phyloP scores from a whole-genome alignment of 2,113 vertebrate species.

The Phyllostomus hastatus region DNA sequence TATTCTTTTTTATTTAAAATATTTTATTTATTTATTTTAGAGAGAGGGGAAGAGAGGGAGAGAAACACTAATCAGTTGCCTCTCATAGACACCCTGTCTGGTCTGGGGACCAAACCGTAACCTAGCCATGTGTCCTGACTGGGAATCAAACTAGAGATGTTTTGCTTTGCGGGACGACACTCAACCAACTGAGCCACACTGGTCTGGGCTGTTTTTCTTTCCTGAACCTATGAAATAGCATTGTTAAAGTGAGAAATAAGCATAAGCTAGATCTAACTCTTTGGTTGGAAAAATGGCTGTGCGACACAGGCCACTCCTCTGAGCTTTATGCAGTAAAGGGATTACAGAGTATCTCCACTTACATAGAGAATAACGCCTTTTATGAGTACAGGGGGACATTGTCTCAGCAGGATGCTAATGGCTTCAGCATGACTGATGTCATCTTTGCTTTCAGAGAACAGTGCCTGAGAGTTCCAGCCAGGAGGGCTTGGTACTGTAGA shows the following conservation, averaged over 20 bases:
- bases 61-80: no score
- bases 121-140: no score
- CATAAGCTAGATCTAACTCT: neutral
- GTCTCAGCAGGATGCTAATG: neutral
- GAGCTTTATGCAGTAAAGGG: neutral
- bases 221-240: neutral
- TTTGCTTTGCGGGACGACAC: no score
- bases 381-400: neutral
- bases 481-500: neutral
- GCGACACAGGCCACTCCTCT: neutral
- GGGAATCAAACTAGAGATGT: no score
- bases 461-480: neutral
- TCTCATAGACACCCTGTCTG: no score
- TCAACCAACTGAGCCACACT: no score
- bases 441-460: neutral
- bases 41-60: no score
- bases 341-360: neutral
- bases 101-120: no score
- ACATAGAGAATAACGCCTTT: neutral
- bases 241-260: neutral
- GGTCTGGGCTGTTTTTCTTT: neutral
- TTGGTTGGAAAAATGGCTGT: neutral
- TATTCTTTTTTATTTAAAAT: no score
- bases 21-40: no score
- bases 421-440: neutral